These are phyloP conservation scores for Suricata suricatta DNA, from an alignment of 2,113 vertebrate genomes.

Conservation along the genomic window DNA sequence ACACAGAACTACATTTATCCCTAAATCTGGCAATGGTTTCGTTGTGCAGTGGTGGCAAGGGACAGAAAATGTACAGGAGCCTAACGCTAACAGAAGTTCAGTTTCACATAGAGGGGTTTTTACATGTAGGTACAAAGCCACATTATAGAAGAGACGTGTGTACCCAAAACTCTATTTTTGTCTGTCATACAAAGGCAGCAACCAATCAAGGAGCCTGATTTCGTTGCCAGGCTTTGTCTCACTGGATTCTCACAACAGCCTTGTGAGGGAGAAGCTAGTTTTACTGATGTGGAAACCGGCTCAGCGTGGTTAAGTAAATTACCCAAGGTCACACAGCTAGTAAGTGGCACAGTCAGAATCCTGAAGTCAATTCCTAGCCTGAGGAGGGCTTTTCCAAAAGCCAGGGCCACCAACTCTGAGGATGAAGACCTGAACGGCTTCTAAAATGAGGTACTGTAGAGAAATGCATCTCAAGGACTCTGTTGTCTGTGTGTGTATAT, in stretches of 20 bases:
- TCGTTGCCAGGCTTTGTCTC: neutral
- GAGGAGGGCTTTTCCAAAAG: neutral
- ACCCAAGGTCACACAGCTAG: neutral
- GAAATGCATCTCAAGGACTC: conserved; percentile 37
- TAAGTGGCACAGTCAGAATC: neutral
- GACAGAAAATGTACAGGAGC: neutral
- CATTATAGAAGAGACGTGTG: neutral
- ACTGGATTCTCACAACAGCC: conserved; percentile 12
- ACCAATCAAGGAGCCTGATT: neutral
- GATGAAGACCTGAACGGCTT: neutral
- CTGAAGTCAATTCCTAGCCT: conserved; percentile 10
- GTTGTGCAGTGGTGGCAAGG: neutral
- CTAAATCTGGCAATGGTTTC: conserved; percentile 31
- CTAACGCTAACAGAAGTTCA: neutral
- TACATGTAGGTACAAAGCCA: neutral
- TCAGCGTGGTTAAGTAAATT: conserved; percentile 19
- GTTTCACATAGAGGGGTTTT: neutral
- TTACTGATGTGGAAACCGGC: conserved; percentile 22
- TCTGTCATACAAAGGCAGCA: neutral
- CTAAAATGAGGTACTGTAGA: neutral
- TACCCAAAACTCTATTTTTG: conserved; percentile 19
- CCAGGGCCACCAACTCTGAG: neutral
- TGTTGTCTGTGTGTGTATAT: neutral
- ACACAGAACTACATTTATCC: neutral
- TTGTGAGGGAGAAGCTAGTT: neutral